Evolutionary conservation across 2,888 invertebrate species (phyloP), one percentile per base, ranked within the genome.

Genomic region (Mycalesis mineus): DNA sequence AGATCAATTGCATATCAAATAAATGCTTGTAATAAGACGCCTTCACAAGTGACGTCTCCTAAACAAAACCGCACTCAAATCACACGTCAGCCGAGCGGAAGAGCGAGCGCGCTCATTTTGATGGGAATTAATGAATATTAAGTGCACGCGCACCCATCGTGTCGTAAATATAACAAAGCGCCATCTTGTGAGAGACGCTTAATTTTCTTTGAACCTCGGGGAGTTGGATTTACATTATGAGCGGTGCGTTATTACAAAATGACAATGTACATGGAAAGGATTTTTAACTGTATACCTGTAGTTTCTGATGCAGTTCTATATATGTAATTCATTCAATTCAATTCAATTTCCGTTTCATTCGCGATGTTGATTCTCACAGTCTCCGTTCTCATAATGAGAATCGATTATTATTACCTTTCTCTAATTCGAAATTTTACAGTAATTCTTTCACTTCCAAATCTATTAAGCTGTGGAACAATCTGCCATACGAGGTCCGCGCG

Each of bases 41-140:
- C 36, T 50, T 44, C 28, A 53, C 58, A 61, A 58, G 58, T 62
- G 62, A 58, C 60, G 59, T 56, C 57, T 45, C 64, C 53, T 59
- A 70, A 71, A 75, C 73, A 74, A 74, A 74, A 76, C 68, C 68
- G 66, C 73, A 73, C 70, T 71, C 71, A 73, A 71, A 73, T 70
- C 67, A 65, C 68, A 62, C 65, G 62, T 59, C 68, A 78, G 29
- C 77, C 74, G 70, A 71, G 73, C 74, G 79, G 80, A 85, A 84
- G 73, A 77, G 62, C 71, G 77, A 70, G 45, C 69, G 68, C 67
- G 68, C 71, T 68, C 72, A 72, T 73, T 73, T 70, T 70, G 72
- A 70, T 67, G 66, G 69, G 71, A 78, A 82, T 80, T 83, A 84
- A 87, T 88, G 86, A 86, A 85, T 84, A 85, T 82, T 84, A 84